Percentiles rank a stretch among this genome's conserved stretches.
Evolutionary conservation across 2,888 invertebrate genomes (phyloP).

Genomic region (Blomia tropicalis): DNA sequence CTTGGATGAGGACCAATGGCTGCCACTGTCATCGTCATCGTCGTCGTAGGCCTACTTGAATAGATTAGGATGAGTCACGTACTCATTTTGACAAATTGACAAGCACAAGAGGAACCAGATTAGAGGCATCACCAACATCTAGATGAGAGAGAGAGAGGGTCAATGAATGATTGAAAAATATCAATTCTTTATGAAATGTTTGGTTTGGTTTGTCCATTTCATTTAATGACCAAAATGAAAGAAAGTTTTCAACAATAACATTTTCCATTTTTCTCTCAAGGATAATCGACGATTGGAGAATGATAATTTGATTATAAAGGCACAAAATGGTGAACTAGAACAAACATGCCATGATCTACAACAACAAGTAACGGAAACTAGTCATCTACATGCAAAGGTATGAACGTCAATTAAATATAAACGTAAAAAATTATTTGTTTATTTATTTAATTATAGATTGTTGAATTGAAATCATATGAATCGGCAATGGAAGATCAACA

Average conservation of each 20-base stretch:
- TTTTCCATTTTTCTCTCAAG: neutral
- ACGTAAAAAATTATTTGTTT: neutral
- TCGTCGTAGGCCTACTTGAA: neutral
- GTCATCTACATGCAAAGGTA: constrained; percentile 11
- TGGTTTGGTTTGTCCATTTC: neutral
- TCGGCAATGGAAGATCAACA: neutral
- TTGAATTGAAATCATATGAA: neutral
- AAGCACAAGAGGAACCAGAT: neutral
- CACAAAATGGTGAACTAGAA: neutral
- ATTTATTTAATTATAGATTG: constrained; percentile 2
- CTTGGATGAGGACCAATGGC: too few relatives aligned
- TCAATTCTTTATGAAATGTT: neutral
- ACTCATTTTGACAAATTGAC: neutral
- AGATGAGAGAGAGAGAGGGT: neutral
- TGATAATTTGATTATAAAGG: neutral
- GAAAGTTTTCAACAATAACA: too few relatives aligned
- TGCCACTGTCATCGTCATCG: too few relatives aligned
- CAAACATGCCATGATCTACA: neutral
- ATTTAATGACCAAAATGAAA: too few relatives aligned
- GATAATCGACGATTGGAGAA: neutral
- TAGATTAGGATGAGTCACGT: too few relatives aligned
- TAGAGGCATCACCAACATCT: too few relatives aligned
- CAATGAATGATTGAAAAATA: neutral
- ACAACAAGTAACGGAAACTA: neutral
- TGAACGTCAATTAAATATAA: neutral